Evolutionary conservation across 2,888 invertebrate species (phyloP).

Genomic region (Cephalotes varians): DNA sequence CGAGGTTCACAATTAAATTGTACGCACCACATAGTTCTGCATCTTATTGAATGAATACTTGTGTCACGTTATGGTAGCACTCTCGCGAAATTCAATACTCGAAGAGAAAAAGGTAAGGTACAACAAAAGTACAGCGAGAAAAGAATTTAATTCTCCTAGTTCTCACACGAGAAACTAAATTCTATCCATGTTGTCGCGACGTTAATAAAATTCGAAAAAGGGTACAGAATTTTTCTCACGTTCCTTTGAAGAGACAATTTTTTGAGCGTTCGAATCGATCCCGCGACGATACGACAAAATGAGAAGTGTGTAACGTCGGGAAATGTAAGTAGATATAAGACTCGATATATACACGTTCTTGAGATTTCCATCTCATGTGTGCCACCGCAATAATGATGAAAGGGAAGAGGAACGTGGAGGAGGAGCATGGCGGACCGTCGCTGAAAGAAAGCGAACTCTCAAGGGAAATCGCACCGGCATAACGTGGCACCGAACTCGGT

Average conservation of each 20-base stretch:
- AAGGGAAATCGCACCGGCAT: background rate
- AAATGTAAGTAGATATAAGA: background rate
- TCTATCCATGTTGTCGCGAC: background rate
- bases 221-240: background rate
- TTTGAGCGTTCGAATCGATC: background rate
- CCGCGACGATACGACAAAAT: background rate
- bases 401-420: background rate
- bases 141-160: background rate
- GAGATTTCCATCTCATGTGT: slow-evolving; percentile 6
- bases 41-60: background rate
- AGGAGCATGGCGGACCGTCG: background rate
- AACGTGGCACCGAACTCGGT: background rate
- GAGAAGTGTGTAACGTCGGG: background rate
- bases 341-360: background rate
- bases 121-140: background rate
- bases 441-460: background rate
- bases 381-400: background rate
- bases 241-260: background rate
- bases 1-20: slow-evolving; percentile 33
- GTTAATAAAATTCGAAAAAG: slow-evolving; percentile 1
- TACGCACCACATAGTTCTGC: background rate
- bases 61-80: background rate
- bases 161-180: background rate
- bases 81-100: slow-evolving; percentile 14
- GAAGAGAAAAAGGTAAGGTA: background rate